Evolutionary conservation across 2,113 vertebrate genomes (phyloP).

Genomic region (Benitochromis conjunctus): DNA sequence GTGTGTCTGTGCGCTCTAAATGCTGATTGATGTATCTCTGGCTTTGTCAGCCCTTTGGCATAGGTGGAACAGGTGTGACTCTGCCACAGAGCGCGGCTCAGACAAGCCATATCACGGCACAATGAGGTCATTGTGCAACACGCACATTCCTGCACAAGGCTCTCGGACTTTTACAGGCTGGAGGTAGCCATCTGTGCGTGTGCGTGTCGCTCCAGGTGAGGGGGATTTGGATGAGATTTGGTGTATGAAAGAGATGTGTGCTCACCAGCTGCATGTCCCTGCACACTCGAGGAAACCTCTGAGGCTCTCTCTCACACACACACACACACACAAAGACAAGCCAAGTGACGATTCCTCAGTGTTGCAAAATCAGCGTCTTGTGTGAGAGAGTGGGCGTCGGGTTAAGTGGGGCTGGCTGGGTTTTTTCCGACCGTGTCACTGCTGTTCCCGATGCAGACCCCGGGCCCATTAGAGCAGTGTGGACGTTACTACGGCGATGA

Average conservation of each 20-base stretch:
- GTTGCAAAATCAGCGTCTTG: conserved; percentile 50
- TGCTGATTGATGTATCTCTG: conserved; percentile 77
- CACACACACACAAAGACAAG: neutral
- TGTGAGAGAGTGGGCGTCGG: conserved; percentile 15
- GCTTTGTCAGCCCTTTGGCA: conserved; percentile 79
- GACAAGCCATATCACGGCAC: conserved; percentile 72
- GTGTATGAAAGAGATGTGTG: conserved; percentile 59
- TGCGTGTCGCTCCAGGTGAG: conserved; percentile 65
- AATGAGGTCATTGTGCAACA: conserved; percentile 81
- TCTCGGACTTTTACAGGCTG: conserved; percentile 71
- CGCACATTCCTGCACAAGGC: conserved; percentile 71
- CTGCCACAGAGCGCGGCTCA: conserved; percentile 77
- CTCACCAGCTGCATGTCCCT: conserved; percentile 58
- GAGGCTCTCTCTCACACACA: neutral
- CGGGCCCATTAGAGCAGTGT: neutral
- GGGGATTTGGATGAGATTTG: conserved; percentile 65
- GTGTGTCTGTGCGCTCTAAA: conserved; percentile 45
- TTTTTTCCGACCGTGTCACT: conserved; percentile 31
- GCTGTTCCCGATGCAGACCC: neutral
- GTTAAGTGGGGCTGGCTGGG: conserved; percentile 8
- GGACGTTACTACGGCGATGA: conserved; percentile 7
- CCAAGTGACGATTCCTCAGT: conserved; percentile 31
- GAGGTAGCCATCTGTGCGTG: conserved; percentile 60
- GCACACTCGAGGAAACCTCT: conserved; percentile 25
- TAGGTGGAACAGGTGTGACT: conserved; percentile 83